Conservation (phyloP, 2,113 vertebrate genomes). For the Oostethus manadensis region DNA sequence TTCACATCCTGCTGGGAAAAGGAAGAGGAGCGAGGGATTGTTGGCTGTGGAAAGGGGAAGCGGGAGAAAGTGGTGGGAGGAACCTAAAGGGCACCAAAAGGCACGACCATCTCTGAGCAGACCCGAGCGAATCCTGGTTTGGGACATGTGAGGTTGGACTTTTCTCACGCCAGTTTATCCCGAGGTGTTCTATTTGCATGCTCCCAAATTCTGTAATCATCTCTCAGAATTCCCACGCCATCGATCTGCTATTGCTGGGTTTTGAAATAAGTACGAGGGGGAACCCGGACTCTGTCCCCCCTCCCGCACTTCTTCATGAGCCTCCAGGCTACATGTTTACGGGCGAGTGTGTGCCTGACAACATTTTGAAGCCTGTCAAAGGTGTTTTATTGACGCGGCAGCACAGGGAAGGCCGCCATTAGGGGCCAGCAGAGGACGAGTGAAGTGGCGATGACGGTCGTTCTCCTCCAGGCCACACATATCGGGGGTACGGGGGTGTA, state of each 20-base stretch:
- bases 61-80: background rate
- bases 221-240: too few species aligned
- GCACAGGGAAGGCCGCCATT: slow-evolving; percentile 61
- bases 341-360: slow-evolving; percentile 73
- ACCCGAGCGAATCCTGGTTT: too few species aligned
- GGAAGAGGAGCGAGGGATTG: slow-evolving; percentile 2
- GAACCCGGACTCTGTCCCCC: background rate
- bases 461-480: slow-evolving; percentile 49
- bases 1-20: slow-evolving; percentile 12
- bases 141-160: too few species aligned
- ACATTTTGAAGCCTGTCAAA: slow-evolving; percentile 70
- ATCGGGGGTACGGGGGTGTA: slow-evolving; percentile 1
- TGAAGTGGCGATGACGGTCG: slow-evolving; percentile 56
- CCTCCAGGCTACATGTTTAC: slow-evolving; percentile 67
- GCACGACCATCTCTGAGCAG: too few species aligned
- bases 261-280: background rate
- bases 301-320: slow-evolving; percentile 9
- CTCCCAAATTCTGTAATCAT: too few species aligned
- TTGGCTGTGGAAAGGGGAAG: background rate
- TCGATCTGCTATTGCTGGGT: too few species aligned
- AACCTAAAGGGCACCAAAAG: background rate
- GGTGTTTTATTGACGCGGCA: slow-evolving; percentile 64
- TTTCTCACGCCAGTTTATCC: too few species aligned
- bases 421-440: slow-evolving; percentile 50
- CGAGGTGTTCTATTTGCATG: too few species aligned